These are phyloP conservation scores for Leptoteleia sp. DNA, from an alignment of 1,140 invertebrate species.

Conservation along the genomic window DNA sequence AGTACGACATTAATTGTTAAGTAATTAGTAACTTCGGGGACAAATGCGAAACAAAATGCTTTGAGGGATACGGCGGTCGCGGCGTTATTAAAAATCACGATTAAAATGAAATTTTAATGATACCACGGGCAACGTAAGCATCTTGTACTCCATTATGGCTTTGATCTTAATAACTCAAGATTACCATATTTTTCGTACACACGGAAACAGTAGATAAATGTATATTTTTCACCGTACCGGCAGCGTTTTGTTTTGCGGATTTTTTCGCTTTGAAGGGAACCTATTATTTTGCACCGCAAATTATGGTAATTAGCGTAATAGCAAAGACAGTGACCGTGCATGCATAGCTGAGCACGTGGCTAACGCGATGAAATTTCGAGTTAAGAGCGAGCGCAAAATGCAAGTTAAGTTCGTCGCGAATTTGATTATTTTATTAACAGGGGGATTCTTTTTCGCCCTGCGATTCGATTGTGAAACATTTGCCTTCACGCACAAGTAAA, in stretches of 20 bases:
- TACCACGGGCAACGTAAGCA: not conserved
- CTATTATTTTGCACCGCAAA: constrained; percentile 56
- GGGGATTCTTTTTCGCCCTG: too few relatives aligned
- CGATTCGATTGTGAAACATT: too few relatives aligned
- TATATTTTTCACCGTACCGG: constrained; percentile 19
- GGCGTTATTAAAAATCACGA: constrained; percentile 17
- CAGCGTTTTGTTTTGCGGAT: constrained; percentile 32
- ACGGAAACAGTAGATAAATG: constrained; percentile 1
- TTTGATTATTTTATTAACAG: too few relatives aligned
- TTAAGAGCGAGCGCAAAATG: constrained; percentile 22
- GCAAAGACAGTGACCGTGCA: constrained; percentile 45
- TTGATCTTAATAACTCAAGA: constrained; percentile 36
- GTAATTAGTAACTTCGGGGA: constrained; percentile 10
- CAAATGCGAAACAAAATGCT: constrained; percentile 11
- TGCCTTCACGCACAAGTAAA: too few relatives aligned
- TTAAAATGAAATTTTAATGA: constrained; percentile 19
- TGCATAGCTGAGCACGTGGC: constrained; percentile 47
- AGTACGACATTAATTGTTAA: constrained; percentile 18
- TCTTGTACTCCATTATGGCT: constrained; percentile 13
- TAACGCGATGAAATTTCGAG: constrained; percentile 43
- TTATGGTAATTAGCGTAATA: constrained; percentile 61
- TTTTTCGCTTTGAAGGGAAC: constrained; percentile 43
- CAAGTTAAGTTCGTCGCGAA: constrained; percentile 28
- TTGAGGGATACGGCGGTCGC: not conserved
- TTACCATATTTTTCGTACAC: constrained; percentile 14